Percentiles rank a stretch among this genome's conserved stretches.
phyloP scores from a whole-genome alignment of 2,113 vertebrate genomes.

The Oryzias melastigma region DNA sequence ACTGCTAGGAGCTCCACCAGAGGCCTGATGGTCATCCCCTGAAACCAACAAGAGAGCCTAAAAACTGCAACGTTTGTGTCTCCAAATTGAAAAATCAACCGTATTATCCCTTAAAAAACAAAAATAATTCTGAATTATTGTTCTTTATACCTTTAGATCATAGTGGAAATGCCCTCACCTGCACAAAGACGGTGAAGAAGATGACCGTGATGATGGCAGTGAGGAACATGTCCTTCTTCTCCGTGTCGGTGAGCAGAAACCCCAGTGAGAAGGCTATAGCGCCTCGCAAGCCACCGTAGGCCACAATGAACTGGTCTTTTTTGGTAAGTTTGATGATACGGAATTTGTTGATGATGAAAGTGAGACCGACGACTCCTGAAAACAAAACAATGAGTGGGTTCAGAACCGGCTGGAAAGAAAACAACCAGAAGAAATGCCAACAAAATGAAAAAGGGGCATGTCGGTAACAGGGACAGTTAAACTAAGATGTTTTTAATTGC shows the following conservation, averaged over 20 bases:
- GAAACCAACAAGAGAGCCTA: not conserved
- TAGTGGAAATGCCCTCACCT: conserved; percentile 75
- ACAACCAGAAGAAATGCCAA: too few relatives aligned
- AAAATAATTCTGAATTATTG: too few relatives aligned
- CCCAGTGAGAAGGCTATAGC: conserved; percentile 95
- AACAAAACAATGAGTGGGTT: too few relatives aligned
- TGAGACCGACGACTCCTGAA: conserved; percentile 90
- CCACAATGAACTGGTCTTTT: conserved; percentile 97
- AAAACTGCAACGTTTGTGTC: not conserved
- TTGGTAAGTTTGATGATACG: conserved; percentile 91
- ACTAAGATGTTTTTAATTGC: too few relatives aligned
- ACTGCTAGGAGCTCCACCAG: conserved; percentile 93
- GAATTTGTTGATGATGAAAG: conserved; percentile 93
- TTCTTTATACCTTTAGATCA: too few relatives aligned
- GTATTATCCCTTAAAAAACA: too few relatives aligned
- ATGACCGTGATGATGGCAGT: conserved; percentile 97
- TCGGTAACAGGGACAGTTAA: too few relatives aligned
- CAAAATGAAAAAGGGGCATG: too few relatives aligned
- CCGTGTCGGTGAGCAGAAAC: conserved; percentile 80
- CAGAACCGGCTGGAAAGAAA: too few relatives aligned
- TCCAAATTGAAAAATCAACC: too few relatives aligned
- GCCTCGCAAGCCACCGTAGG: conserved; percentile 92
- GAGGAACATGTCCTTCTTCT: conserved; percentile 90
- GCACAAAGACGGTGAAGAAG: conserved; percentile 97
- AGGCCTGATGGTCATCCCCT: conserved; percentile 98